phyloP scores from a whole-genome alignment of 2,888 invertebrate genomes.

The Notocelia uddmanniana region DNA sequence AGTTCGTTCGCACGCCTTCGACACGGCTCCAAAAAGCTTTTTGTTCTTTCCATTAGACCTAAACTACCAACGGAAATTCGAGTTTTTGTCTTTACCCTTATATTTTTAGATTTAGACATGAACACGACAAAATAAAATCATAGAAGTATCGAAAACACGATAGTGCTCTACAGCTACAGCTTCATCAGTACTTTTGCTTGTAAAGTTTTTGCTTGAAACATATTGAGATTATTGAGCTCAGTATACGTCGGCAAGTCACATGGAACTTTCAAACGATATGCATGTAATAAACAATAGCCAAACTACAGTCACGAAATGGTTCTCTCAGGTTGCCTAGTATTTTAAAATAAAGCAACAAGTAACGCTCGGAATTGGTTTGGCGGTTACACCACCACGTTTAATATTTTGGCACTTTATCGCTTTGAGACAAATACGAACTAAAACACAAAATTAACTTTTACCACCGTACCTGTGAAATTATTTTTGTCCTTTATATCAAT shows the following conservation, averaged over 20 bases:
- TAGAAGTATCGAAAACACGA: background rate
- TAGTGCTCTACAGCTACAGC: background rate
- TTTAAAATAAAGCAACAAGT: no score
- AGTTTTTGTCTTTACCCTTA: slow-evolving; percentile 34
- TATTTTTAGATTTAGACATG: slow-evolving; percentile 17
- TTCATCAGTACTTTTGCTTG: background rate
- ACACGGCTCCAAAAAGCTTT: slow-evolving; percentile 57
- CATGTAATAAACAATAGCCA: no score
- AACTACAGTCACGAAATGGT: no score
- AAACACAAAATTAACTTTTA: no score
- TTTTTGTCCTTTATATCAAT: background rate
- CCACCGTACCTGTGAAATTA: background rate
- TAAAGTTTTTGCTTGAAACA: background rate
- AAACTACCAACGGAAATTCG: slow-evolving; percentile 51
- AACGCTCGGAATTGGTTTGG: no score
- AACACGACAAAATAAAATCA: background rate
- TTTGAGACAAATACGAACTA: no score
- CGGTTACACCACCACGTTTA: no score
- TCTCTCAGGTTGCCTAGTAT: no score
- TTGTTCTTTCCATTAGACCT: slow-evolving; percentile 70
- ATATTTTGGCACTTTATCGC: no score
- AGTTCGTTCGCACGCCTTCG: slow-evolving; percentile 72
- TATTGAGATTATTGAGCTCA: background rate
- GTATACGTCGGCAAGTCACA: background rate
- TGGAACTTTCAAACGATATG: no score